Conservation (phyloP, 2,113 vertebrate species). For the Apeltes quadracus region DNA sequence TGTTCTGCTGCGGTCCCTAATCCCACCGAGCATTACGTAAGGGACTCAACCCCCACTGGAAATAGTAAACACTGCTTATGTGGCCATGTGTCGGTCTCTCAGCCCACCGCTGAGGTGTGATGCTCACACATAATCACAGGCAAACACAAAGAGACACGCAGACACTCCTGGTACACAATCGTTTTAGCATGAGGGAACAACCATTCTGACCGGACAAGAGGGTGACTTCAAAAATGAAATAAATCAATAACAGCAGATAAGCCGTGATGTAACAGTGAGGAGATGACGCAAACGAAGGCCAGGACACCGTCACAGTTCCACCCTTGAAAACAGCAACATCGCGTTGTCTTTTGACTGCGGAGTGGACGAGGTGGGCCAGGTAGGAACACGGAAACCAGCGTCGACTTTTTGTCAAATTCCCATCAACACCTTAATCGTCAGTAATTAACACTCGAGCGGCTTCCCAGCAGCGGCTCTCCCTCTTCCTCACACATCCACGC, state of each 20-base stretch:
- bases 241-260: slow-evolving; percentile 4
- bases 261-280: background rate
- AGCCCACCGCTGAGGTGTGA: slow-evolving; percentile 49
- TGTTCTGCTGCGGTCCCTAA: slow-evolving; percentile 55
- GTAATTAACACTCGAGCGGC: slow-evolving; percentile 64
- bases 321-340: slow-evolving; percentile 51
- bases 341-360: too few relatives aligned
- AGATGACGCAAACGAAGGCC: slow-evolving; percentile 37
- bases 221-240: slow-evolving; percentile 19
- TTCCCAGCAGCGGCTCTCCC: slow-evolving; percentile 22
- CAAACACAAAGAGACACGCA: slow-evolving; percentile 20
- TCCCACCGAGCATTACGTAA: slow-evolving; percentile 68
- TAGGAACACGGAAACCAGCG: slow-evolving; percentile 19
- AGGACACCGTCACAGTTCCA: slow-evolving; percentile 37
- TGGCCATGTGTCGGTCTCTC: slow-evolving; percentile 59
- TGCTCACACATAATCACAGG: slow-evolving; percentile 30
- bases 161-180: slow-evolving; percentile 10
- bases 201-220: background rate
- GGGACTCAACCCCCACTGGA: slow-evolving; percentile 38
- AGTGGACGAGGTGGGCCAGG: too few relatives aligned
- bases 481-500: slow-evolving; percentile 51
- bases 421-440: slow-evolving; percentile 67
- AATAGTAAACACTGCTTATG: slow-evolving; percentile 51
- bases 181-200: slow-evolving; percentile 1
- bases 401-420: slow-evolving; percentile 59